Evolutionary conservation across 2,797 vertebrate species (phyloP).

Genomic region (Crenuchus spilurus): DNA sequence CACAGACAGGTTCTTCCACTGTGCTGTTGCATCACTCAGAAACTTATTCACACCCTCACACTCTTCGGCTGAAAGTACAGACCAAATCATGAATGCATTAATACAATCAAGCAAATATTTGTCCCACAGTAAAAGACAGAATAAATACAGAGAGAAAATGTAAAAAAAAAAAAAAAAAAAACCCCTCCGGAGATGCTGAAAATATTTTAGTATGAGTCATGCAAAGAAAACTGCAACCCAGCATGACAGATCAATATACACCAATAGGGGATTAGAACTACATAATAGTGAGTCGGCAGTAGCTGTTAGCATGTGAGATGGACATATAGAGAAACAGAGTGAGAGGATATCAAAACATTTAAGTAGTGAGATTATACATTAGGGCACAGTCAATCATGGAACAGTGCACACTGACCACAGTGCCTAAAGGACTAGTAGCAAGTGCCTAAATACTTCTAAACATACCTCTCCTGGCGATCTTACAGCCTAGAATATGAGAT

Average conservation of each 20-base stretch:
- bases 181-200: background rate
- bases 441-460: conserved; percentile 58
- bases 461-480: conserved; percentile 78
- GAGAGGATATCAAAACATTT: conserved; percentile 48
- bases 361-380: conserved; percentile 35
- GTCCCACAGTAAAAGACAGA: background rate
- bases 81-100: conserved; percentile 10
- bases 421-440: conserved; percentile 24
- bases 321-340: conserved; percentile 19
- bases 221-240: background rate
- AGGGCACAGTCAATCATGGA: conserved; percentile 29
- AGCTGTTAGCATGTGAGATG: conserved; percentile 17
- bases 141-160: background rate
- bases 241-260: background rate
- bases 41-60: conserved; percentile 91
- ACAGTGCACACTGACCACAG: conserved; percentile 23
- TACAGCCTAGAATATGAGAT: conserved; percentile 78
- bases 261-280: conserved; percentile 1
- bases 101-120: background rate
- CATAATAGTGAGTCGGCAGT: background rate
- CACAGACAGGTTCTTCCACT: conserved; percentile 94
- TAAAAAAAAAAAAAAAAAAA: background rate
- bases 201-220: background rate
- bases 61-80: conserved; percentile 85
- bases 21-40: conserved; percentile 87